Conservation (phyloP, 2,797 vertebrate genomes). For the Tokudaia tokunoshimensis region DNA sequence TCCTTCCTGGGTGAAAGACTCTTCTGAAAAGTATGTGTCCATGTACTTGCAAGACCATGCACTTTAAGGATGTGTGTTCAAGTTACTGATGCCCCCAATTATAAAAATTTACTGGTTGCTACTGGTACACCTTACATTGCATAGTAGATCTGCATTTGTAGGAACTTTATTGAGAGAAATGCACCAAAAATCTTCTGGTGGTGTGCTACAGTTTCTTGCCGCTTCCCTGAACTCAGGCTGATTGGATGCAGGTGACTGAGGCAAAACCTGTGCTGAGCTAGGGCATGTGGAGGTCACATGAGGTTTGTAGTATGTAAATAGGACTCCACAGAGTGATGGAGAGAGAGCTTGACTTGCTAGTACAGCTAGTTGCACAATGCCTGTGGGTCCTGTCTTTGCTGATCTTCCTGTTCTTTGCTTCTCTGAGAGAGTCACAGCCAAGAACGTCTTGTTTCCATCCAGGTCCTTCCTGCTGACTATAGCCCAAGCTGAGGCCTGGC, state of each 20-base stretch:
- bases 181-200: neutral
- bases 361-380: neutral
- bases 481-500: neutral
- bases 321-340: neutral
- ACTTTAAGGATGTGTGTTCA: constrained; percentile 29
- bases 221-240: neutral
- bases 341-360: neutral
- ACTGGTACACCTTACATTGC: neutral
- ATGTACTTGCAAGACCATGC: neutral
- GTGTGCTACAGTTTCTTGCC: neutral
- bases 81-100: neutral
- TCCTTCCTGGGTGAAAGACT: neutral
- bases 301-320: neutral
- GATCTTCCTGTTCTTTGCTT: neutral
- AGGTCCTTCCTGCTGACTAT: neutral
- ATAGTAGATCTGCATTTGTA: neutral
- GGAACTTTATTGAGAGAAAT: neutral
- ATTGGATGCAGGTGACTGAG: neutral
- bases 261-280: neutral
- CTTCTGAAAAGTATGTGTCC: neutral
- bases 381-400: neutral
- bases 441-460: neutral
- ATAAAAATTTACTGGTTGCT: neutral
- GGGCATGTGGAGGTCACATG: neutral
- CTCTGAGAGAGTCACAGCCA: neutral